phyloP scores from a whole-genome alignment of 1,140 invertebrate species.

The Aphis gossypii region DNA sequence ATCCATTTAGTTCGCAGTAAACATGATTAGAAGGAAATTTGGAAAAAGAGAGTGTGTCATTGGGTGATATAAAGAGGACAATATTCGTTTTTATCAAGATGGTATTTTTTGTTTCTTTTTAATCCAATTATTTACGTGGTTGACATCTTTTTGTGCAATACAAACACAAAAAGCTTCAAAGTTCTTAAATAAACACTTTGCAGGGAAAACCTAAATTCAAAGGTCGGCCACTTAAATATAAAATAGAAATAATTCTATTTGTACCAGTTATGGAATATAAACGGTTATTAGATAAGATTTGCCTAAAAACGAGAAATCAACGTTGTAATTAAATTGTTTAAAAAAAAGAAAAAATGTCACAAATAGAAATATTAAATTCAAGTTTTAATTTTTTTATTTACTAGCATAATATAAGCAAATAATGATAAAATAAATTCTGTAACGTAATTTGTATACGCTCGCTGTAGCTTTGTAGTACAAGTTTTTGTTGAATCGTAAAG shows the following conservation, averaged over 20 bases:
- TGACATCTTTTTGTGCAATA: neutral
- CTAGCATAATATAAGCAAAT: neutral
- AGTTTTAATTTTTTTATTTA: neutral
- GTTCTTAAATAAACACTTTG: neutral
- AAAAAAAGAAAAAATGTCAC: neutral
- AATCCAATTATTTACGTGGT: slow-evolving; percentile 32
- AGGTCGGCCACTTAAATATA: neutral
- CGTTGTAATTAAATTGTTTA: neutral
- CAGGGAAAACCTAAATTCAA: neutral
- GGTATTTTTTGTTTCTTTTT: neutral
- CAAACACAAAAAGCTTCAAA: neutral
- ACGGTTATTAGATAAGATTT: neutral
- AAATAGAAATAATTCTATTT: neutral
- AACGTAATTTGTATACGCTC: neutral
- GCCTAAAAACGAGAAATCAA: neutral
- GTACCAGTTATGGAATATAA: neutral
- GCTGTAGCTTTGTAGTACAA: neutral
- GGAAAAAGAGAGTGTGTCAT: neutral
- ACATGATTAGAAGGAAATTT: neutral
- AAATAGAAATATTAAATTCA: neutral
- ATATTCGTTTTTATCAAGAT: neutral
- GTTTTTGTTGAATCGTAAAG: neutral
- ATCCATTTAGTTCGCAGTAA: neutral
- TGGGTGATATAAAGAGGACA: neutral
- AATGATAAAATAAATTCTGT: neutral